Evolutionary conservation across 2,888 invertebrate species (phyloP).

Genomic region (Phania funesta): DNA sequence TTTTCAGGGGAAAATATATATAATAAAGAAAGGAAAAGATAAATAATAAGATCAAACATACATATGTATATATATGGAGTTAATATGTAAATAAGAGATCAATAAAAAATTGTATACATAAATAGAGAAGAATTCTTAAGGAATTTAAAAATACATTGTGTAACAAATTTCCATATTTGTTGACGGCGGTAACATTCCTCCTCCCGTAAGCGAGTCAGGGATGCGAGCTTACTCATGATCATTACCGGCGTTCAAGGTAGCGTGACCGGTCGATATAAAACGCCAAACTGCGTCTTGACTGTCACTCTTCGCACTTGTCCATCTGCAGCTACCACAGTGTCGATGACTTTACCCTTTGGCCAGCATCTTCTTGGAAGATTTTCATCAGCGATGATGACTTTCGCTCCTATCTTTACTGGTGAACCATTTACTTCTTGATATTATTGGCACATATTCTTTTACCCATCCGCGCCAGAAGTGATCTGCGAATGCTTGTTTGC

Average conservation of each 20-base stretch:
- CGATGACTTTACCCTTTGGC: slow-evolving; percentile 56
- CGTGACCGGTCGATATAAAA: slow-evolving; percentile 9
- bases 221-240: slow-evolving; percentile 12
- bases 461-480: slow-evolving; percentile 52
- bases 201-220: not conserved
- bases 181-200: slow-evolving; percentile 24
- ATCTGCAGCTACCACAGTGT: too few relatives aligned
- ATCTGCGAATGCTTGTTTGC: slow-evolving; percentile 53
- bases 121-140: too few relatives aligned
- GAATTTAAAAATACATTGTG: too few relatives aligned
- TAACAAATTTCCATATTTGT: too few relatives aligned
- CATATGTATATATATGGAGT: too few relatives aligned
- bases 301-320: slow-evolving; percentile 19
- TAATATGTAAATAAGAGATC: too few relatives aligned
- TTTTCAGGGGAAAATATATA: too few relatives aligned
- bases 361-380: slow-evolving; percentile 54
- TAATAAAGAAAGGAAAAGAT: too few relatives aligned
- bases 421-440: slow-evolving; percentile 12
- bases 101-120: too few relatives aligned
- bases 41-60: too few relatives aligned
- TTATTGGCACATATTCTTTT: not conserved
- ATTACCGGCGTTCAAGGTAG: slow-evolving; percentile 8
- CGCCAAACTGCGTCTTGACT: slow-evolving; percentile 25
- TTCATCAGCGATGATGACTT: slow-evolving; percentile 32
- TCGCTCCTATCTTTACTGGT: not conserved